These are phyloP conservation scores for Tetramorium alpestre DNA, from an alignment of 1,140 invertebrate species.

Conservation along the genomic window DNA sequence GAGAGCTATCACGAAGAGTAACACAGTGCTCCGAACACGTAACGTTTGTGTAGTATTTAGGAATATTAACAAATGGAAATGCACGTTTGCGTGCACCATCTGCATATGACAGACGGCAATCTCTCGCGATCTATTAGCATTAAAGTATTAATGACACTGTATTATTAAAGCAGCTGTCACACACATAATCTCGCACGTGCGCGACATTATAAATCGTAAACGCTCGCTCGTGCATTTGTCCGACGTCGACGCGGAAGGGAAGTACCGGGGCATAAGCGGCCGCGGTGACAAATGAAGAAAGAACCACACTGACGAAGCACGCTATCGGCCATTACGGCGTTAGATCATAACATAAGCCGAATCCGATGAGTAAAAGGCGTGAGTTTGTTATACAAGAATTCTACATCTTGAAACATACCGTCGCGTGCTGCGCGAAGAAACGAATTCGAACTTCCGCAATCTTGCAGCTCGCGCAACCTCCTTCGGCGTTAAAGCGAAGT, in stretches of 20 bases:
- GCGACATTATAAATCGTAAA: conserved; percentile 43
- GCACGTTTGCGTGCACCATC: conserved; percentile 27
- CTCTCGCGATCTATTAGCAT: conserved; percentile 51
- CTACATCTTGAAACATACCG: neutral
- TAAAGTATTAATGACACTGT: conserved; percentile 46
- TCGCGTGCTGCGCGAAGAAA: neutral
- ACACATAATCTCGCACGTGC: conserved; percentile 30
- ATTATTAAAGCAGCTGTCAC: conserved; percentile 47
- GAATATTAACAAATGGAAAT: conserved; percentile 41
- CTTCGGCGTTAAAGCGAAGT: neutral
- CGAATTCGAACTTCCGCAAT: conserved; percentile 7
- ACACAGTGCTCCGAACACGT: neutral
- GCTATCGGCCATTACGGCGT: neutral
- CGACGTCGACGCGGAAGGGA: neutral
- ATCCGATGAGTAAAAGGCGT: conserved; percentile 8
- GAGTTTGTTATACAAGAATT: conserved; percentile 7
- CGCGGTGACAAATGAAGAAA: conserved; percentile 36
- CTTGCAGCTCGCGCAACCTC: neutral
- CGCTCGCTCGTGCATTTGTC: neutral
- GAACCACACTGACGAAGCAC: neutral
- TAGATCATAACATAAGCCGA: neutral
- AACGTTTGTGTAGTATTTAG: conserved; percentile 15
- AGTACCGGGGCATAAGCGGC: neutral
- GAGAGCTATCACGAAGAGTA: neutral
- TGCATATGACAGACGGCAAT: conserved; percentile 27